A percentile compares a stretch with the other conserved stretches of the same genome.
These are phyloP conservation scores for Nerophis lumbriciformis DNA, from an alignment of 2,113 vertebrate species.

Conservation along the genomic window DNA sequence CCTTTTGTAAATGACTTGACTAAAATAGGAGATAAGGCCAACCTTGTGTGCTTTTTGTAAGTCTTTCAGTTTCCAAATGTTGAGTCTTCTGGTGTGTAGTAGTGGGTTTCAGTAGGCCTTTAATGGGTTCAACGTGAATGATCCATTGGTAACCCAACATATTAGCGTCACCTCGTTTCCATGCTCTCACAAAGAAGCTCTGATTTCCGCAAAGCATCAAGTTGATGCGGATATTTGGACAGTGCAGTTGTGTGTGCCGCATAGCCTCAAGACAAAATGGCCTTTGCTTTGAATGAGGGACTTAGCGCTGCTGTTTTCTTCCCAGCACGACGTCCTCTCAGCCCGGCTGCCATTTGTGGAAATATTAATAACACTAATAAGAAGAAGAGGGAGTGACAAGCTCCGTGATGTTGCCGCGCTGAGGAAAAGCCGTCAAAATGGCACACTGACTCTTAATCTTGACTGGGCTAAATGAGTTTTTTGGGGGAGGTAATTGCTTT, in stretches of 20 bases:
- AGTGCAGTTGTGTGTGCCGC: constrained; percentile 8
- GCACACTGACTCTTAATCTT: constrained; percentile 41
- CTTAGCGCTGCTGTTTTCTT: constrained; percentile 37
- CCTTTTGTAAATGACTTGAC: too few relatives aligned
- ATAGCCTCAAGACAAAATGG: constrained; percentile 33
- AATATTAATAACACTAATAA: constrained; percentile 28
- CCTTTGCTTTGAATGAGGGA: constrained; percentile 46
- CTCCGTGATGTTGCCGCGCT: constrained; percentile 18
- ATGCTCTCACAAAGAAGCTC: neutral
- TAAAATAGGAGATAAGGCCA: too few relatives aligned
- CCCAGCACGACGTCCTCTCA: constrained; percentile 47
- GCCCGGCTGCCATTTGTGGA: constrained; percentile 51
- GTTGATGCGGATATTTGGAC: constrained; percentile 15
- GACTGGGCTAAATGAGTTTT: constrained; percentile 19
- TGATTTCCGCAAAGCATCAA: constrained; percentile 4
- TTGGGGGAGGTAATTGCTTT: constrained; percentile 7
- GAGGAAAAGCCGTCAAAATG: constrained; percentile 24
- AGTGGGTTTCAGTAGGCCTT: too few relatives aligned
- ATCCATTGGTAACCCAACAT: too few relatives aligned
- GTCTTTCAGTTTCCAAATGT: too few relatives aligned
- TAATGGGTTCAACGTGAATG: too few relatives aligned
- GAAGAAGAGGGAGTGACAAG: constrained; percentile 31
- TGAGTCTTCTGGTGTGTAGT: too few relatives aligned
- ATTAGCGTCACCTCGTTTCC: too few relatives aligned
- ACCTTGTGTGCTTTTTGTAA: too few relatives aligned